Evolutionary conservation across 2,797 vertebrate species (phyloP), one percentile per base, ranked within the genome.

Genomic region (Numenius phaeopus): DNA sequence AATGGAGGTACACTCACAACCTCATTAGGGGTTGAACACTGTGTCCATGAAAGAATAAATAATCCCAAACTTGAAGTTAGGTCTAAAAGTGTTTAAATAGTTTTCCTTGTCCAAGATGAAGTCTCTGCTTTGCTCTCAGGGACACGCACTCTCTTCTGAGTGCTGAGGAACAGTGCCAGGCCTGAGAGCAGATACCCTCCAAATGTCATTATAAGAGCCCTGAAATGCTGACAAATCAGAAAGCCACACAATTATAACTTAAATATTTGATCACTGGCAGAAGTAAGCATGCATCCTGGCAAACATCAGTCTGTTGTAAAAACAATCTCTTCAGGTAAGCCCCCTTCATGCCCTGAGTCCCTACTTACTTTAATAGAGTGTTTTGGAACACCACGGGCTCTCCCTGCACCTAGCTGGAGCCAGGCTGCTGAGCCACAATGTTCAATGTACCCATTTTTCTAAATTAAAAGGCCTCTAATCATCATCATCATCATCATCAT

Each of bases 211-310:
- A 18, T 15, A 59, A 55, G 18, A 27, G 8, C 18, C 32, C 50
- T 90, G 83, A 93, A 94, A 90, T 82, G 39, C n/a, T 87, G 70
- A 82, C 27, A 76, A 76, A 93, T 82, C 70, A 93, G 50, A 90
- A 94, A 72, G 42, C 6, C 4, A 79, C 30, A 58, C n/a, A 87
- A 72, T 72, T 69, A 49, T 76, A 26, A 84, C 66, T 83, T 84
- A 76, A 86, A 82, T 92, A 84, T 75, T 94, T 91, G 47, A 22
- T 78, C 58, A 34, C 23, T 73, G 50, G 34, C 39, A 65, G 44
- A 71, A 83, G 23, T 83, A 85, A 69, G 65, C 15, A 20, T 10
- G 3, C 22, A 62, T 54, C 19, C 15, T 85, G 57, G 26, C 13
- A 86, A 87, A 86, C n/a, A 67, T 42, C 29, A 44, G 20, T 13